These are phyloP conservation scores for Chromis chromis DNA, from an alignment of 2,797 vertebrate species.

Conservation along the genomic window DNA sequence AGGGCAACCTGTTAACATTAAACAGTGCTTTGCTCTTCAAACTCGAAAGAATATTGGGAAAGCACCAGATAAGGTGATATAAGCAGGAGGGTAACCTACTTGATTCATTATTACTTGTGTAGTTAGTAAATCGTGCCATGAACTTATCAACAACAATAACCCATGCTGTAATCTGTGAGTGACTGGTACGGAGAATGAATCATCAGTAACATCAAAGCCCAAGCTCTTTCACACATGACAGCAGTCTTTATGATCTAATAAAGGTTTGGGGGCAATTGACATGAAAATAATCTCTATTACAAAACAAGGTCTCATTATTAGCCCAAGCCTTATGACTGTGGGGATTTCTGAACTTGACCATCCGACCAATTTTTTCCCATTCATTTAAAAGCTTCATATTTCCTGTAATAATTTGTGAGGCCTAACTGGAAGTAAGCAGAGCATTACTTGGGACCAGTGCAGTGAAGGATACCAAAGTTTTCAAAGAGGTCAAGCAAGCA, in stretches of 20 bases:
- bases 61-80: background rate
- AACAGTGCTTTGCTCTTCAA: background rate
- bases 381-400: background rate
- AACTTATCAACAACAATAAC: background rate
- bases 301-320: background rate
- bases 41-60: background rate
- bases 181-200: too few relatives aligned
- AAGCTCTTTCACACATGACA: background rate
- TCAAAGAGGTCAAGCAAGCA: background rate
- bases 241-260: background rate
- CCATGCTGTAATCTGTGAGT: background rate
- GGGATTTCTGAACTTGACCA: background rate
- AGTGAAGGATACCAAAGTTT: background rate
- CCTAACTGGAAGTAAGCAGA: constrained; percentile 14
- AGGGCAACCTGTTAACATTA: constrained; percentile 22
- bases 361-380: background rate
- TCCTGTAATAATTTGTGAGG: background rate
- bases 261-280: background rate
- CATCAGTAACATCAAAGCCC: background rate
- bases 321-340: background rate
- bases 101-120: background rate
- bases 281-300: background rate
- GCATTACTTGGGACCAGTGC: constrained; percentile 10
- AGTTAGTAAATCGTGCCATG: background rate
- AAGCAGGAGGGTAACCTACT: background rate